Evolutionary conservation across 1,140 invertebrate species (phyloP).

Genomic region (Sitobion miscanthi): DNA sequence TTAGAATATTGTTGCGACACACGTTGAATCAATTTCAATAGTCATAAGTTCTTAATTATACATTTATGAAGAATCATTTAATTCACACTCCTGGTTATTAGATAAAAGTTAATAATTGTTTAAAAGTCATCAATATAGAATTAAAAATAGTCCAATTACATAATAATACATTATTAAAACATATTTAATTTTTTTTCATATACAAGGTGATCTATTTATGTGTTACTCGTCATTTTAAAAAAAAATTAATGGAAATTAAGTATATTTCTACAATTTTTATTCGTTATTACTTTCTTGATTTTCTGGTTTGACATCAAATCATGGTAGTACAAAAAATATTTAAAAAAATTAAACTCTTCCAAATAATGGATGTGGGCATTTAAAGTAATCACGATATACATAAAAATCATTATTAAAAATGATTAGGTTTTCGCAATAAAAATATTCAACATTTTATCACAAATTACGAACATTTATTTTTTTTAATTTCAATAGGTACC

Average conservation of each 20-base stretch:
- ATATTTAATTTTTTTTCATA: neutral
- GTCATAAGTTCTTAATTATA: neutral
- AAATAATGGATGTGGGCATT: too few species aligned
- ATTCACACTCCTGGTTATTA: neutral
- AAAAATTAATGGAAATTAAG: neutral
- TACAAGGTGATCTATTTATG: neutral
- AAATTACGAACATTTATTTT: too few species aligned
- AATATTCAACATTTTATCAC: too few species aligned
- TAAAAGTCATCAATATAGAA: neutral
- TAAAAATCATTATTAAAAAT: too few species aligned
- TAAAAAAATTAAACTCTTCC: too few species aligned
- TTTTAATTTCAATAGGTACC: too few species aligned
- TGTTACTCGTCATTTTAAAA: neutral
- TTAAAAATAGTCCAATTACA: neutral
- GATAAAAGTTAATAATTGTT: neutral
- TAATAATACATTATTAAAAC: neutral
- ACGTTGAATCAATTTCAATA: neutral
- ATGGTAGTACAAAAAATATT: neutral
- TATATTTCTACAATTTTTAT: neutral
- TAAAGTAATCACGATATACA: too few species aligned
- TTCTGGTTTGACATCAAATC: neutral
- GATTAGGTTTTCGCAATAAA: too few species aligned
- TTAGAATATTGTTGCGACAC: neutral
- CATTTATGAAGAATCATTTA: neutral
- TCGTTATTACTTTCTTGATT: too few species aligned